Percentiles rank a stretch among this genome's conserved stretches.
These are phyloP conservation scores for Macrosteles quadrilineatus DNA, from an alignment of 1,140 invertebrate species.

Conservation along the genomic window DNA sequence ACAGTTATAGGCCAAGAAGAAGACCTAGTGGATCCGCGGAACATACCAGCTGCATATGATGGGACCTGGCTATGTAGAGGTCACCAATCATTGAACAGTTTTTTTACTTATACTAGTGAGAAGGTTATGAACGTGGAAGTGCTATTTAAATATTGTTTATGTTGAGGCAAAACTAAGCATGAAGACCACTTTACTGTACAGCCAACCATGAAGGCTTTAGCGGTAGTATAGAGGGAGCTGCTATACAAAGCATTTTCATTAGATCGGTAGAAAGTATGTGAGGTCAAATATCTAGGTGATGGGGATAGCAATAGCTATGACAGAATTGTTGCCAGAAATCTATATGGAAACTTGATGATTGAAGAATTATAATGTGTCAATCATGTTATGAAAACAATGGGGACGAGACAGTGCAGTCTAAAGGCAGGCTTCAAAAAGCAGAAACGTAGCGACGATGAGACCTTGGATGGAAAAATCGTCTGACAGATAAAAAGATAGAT, in stretches of 20 bases:
- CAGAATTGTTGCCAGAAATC: constrained; percentile 17
- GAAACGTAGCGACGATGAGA: constrained; percentile 30
- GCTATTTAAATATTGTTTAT: constrained; percentile 13
- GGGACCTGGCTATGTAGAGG: constrained; percentile 34
- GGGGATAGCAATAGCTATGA: constrained; percentile 20
- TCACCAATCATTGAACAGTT: constrained; percentile 16
- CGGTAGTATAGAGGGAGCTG: constrained; percentile 26
- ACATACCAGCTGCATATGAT: constrained; percentile 35
- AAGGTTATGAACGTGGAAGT: constrained; percentile 20
- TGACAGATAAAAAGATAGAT: constrained; percentile 32
- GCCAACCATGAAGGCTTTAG: constrained; percentile 20
- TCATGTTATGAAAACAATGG: constrained; percentile 35
- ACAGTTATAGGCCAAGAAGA: no score
- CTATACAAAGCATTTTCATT: constrained; percentile 13
- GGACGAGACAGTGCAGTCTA: constrained; percentile 27
- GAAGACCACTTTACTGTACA: neutral
- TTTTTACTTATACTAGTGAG: constrained; percentile 18
- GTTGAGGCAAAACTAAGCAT: constrained; percentile 13
- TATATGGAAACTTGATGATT: neutral
- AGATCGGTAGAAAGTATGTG: constrained; percentile 22
- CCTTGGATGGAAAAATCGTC: constrained; percentile 26
- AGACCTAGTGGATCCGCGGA: no score
- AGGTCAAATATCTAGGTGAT: constrained; percentile 22
- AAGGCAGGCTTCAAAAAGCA: constrained; percentile 18
- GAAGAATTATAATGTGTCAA: constrained; percentile 29